These are phyloP conservation scores for Astreopora myriophthalma DNA, from an alignment of 64 coral and sea anemone species.

Conservation along the genomic window DNA sequence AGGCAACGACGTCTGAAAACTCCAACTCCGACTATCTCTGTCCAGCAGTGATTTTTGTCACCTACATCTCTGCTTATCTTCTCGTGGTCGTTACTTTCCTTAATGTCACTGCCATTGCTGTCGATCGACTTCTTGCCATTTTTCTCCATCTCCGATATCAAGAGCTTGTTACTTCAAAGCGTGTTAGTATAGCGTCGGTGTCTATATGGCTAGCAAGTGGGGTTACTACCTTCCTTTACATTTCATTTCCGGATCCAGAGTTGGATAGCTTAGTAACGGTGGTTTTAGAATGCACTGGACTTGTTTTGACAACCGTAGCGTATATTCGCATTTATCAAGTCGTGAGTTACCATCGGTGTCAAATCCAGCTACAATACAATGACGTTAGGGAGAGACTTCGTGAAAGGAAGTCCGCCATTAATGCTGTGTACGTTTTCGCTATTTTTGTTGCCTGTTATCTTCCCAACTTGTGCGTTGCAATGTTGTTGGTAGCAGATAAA, in stretches of 20 bases:
- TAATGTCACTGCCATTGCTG: background rate
- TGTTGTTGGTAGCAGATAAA: too few species aligned
- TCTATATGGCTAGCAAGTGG: background rate
- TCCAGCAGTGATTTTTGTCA: background rate
- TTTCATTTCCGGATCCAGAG: background rate
- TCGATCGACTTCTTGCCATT: slow-evolving; percentile 34
- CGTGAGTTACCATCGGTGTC: too few species aligned
- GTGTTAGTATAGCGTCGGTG: background rate
- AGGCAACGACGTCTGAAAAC: background rate
- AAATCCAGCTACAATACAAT: too few species aligned
- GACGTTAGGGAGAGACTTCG: too few species aligned
- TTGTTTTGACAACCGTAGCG: too few species aligned
- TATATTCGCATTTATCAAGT: too few species aligned
- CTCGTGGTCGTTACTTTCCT: background rate
- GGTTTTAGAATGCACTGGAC: too few species aligned
- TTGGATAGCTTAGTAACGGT: too few species aligned
- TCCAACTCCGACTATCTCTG: background rate
- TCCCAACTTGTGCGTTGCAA: too few species aligned
- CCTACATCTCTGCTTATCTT: background rate
- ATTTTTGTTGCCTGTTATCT: too few species aligned
- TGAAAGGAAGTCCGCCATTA: too few species aligned
- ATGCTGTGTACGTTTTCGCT: too few species aligned
- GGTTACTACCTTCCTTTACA: background rate
- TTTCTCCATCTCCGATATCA: slow-evolving; percentile 24
- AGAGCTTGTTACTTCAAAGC: background rate